Conservation (phyloP, 2,113 vertebrate species). For the Todiramphus chloris region DNA sequence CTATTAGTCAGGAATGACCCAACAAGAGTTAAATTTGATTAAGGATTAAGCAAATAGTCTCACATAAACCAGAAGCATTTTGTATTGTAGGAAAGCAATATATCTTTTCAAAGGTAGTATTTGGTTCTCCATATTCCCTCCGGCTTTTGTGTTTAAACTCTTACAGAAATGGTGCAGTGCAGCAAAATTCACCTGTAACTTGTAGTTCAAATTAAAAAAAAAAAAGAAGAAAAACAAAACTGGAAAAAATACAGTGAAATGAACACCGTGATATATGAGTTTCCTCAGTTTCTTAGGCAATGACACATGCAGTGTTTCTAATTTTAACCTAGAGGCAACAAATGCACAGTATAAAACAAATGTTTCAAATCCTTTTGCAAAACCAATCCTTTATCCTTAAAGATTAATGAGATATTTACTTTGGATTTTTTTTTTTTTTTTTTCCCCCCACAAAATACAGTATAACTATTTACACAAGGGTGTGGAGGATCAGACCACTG, state of each 20-base stretch:
- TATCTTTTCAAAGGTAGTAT: conserved; percentile 24
- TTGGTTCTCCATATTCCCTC: not conserved
- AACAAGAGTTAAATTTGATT: not conserved
- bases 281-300: conserved; percentile 62
- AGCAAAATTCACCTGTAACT: conserved; percentile 49
- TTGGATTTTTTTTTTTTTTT: not conserved
- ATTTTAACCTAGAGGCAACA: conserved; percentile 55
- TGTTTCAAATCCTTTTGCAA: conserved; percentile 19
- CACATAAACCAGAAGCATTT: not conserved
- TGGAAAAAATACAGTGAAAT: conserved; percentile 43
- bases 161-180: conserved; percentile 36
- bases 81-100: conserved; percentile 1
- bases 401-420: not conserved
- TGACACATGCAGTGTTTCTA: conserved; percentile 21
- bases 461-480: not conserved
- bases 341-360: not conserved
- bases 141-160: conserved; percentile 8
- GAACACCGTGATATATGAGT: conserved; percentile 38
- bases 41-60: not conserved
- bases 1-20: not conserved
- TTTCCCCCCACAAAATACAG: not conserved
- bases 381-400: not conserved
- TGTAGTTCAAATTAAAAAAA: conserved; percentile 35
- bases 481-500: not conserved
- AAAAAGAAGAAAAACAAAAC: conserved; percentile 54